Conservation (phyloP, 1,140 invertebrate genomes). For the Pseudomyrmex gracilis region DNA sequence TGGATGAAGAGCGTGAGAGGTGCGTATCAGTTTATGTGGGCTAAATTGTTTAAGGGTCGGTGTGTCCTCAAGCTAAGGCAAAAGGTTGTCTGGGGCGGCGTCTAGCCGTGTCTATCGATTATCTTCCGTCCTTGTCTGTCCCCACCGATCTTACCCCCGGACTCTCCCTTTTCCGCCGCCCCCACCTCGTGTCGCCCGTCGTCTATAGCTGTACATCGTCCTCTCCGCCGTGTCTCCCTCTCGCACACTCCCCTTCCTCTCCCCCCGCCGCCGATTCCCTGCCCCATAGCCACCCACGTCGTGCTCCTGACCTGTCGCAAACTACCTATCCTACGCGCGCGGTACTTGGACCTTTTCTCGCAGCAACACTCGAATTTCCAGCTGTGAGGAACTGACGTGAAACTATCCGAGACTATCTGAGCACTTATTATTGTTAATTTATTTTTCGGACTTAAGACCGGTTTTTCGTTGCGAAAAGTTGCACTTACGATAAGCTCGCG, state of each 20-base stretch:
- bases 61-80: slow-evolving; percentile 82
- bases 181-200: slow-evolving; percentile 46
- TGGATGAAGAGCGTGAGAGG: slow-evolving; percentile 43
- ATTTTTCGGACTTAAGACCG: too few relatives aligned
- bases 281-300: slow-evolving; percentile 35
- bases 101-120: slow-evolving; percentile 86
- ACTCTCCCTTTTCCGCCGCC: slow-evolving; percentile 44
- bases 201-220: slow-evolving; percentile 29
- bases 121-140: slow-evolving; percentile 80
- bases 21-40: slow-evolving; percentile 63
- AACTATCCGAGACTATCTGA: not conserved
- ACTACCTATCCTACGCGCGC: slow-evolving; percentile 77
- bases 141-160: slow-evolving; percentile 70
- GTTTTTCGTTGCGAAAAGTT: too few relatives aligned
- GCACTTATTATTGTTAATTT: slow-evolving; percentile 14
- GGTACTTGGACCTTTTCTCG: slow-evolving; percentile 37
- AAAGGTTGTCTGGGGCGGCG: slow-evolving; percentile 86
- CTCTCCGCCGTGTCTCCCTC: slow-evolving; percentile 36
- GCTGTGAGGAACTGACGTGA: not conserved
- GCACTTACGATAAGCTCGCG: too few relatives aligned
- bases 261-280: slow-evolving; percentile 47
- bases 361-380: slow-evolving; percentile 1
- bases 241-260: slow-evolving; percentile 17
- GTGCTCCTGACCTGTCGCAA: slow-evolving; percentile 84
- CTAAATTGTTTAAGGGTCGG: slow-evolving; percentile 82